Base-by-base conservation (phyloP, 2,888 invertebrate species). In the Heliconius cydno region DNA sequence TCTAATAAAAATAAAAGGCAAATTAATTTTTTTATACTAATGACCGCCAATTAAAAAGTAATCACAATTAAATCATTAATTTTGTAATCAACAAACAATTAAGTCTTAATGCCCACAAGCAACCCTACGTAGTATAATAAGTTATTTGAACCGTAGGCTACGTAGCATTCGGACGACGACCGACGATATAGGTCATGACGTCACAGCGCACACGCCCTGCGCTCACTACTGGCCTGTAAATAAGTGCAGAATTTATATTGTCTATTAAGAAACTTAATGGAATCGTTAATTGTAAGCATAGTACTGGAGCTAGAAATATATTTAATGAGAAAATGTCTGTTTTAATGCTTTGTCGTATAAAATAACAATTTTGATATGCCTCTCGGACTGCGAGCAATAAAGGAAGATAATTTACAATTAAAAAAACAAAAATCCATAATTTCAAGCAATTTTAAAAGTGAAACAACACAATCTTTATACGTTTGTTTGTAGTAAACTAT, bases 121-220 rank as follows among this genome's bases (percentile, higher is more conserved):
- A n/a, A 34, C 15, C 30, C n/a, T n/a, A 73, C 41, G 34, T 34
- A 57, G n/a, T 60, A 73, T 66, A 75, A 46, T 66, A 75, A 46
- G 75, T 38, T 63, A 75, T 75, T 34, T 75, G 75, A 75, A 75
- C 75, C 65, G 65, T 66, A 75, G 41, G 6, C 63, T 65, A 75
- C 75, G 75, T 75, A 75, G 75, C 63, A 66, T 75, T 76, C 82
- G 80, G 83, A 60, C 84, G 81, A 78, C 82, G 83, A 82, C 84
- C 83, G 82, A 52, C 66, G 79, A 84, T 82, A 83, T 84, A 83
- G 84, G 85, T 82, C 85, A 83, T 84, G 85, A 85, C 85, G 83
- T 83, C 84, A 84, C 77, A 70, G 41, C 70, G 79, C 80, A 83
- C 81, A 80, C 82, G 76, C 83, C 79, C 83, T 80, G 79, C 81